phyloP scores from a whole-genome alignment of 2,797 vertebrate genomes.

The Vultur gryphus region DNA sequence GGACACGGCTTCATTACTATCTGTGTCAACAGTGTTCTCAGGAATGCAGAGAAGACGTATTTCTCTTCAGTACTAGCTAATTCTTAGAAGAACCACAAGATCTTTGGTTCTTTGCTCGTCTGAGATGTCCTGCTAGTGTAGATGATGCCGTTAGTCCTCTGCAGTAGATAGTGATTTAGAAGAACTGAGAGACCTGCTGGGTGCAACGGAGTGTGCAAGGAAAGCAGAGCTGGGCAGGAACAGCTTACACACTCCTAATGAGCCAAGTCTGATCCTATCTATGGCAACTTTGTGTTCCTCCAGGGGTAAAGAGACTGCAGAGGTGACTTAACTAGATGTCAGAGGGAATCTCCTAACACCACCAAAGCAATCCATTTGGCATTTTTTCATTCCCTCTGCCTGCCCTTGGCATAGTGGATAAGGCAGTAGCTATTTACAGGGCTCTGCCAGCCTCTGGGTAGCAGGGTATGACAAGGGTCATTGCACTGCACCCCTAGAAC shows the following conservation, averaged over 20 bases:
- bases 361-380: neutral
- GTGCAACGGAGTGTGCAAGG: neutral
- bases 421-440: neutral
- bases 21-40: neutral
- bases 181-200: neutral
- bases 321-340: neutral
- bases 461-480: neutral
- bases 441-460: neutral
- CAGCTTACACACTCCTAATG: neutral
- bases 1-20: neutral
- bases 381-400: neutral
- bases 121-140: neutral
- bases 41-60: neutral
- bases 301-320: neutral
- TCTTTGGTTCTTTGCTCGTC: neutral
- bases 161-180: neutral
- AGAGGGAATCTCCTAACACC: neutral
- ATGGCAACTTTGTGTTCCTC: neutral
- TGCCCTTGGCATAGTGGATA: neutral
- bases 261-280: conserved; percentile 21
- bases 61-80: neutral
- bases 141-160: neutral
- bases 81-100: neutral
- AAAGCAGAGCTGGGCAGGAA: neutral
- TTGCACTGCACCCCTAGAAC: neutral